A percentile compares a stretch with the other conserved stretches of the same genome.
Evolutionary conservation across 2,797 vertebrate species (phyloP).

Genomic region (Schizopygopsis malacanthus): DNA sequence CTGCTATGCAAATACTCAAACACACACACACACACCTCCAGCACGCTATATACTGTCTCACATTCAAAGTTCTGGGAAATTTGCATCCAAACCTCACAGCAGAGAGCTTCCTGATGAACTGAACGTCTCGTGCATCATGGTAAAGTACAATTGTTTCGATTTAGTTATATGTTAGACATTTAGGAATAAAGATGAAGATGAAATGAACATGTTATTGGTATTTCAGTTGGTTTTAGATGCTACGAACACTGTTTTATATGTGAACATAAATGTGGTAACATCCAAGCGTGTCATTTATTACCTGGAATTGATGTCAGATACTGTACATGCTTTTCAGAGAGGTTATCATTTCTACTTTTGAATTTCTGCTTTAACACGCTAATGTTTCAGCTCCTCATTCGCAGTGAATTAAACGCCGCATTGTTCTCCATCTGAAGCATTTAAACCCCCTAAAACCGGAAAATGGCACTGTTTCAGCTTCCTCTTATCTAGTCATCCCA

Average conservation of each 20-base stretch:
- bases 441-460: background rate
- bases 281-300: background rate
- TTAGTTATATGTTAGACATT: background rate
- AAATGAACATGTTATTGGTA: background rate
- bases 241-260: background rate
- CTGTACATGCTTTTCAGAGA: background rate
- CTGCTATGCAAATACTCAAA: conserved; percentile 43
- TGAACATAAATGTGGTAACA: background rate
- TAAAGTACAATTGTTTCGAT: conserved; percentile 3
- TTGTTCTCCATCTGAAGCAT: conserved; percentile 19
- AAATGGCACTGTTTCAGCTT: conserved; percentile 1
- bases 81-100: conserved; percentile 37
- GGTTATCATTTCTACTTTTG: background rate
- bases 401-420: background rate
- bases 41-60: conserved; percentile 13
- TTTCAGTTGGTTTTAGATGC: background rate
- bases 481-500: background rate
- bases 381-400: background rate
- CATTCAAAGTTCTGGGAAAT: conserved; percentile 22
- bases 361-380: background rate
- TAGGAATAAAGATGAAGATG: background rate
- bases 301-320: background rate
- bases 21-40: background rate
- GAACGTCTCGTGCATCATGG: conserved; percentile 18
- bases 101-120: conserved; percentile 18